Evolutionary conservation across 2,113 vertebrate species (phyloP).

Genomic region (Poeciliopsis retropinna): DNA sequence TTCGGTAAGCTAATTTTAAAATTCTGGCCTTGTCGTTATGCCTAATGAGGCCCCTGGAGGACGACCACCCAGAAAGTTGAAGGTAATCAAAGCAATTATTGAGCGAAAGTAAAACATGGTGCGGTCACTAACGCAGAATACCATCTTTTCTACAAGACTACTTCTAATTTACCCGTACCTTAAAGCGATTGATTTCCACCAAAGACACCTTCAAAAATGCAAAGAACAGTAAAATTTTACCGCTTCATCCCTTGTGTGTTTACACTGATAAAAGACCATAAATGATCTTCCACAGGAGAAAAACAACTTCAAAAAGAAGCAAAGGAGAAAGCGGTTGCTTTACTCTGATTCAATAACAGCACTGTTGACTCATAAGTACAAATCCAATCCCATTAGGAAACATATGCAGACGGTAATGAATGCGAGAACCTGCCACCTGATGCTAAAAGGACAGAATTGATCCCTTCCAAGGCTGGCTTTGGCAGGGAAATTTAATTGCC

Average conservation of each 20-base stretch:
- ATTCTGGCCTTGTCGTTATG: conserved; percentile 60
- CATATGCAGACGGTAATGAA: conserved; percentile 68
- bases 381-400: conserved; percentile 72
- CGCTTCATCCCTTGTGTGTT: conserved; percentile 41
- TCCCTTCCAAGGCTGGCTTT: conserved; percentile 43
- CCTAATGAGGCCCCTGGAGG: conserved; percentile 75
- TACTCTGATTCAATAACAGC: conserved; percentile 61
- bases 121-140: conserved; percentile 38
- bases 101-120: conserved; percentile 42
- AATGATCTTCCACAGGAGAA: conserved; percentile 18
- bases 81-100: conserved; percentile 68
- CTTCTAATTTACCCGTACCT: conserved; percentile 12
- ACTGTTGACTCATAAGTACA: conserved; percentile 71
- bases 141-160: conserved; percentile 16
- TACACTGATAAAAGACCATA: conserved; percentile 34
- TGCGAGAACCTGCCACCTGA: conserved; percentile 66
- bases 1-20: conserved; percentile 59
- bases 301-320: conserved; percentile 26
- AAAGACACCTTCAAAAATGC: conserved; percentile 21
- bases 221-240: conserved; percentile 31
- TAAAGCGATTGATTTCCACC: conserved; percentile 22
- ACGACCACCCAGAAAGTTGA: conserved; percentile 53
- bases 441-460: conserved; percentile 68
- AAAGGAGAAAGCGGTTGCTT: conserved; percentile 45
- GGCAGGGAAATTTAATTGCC: conserved; percentile 53